phyloP scores from a whole-genome alignment of 2,888 invertebrate genomes.

The Lypha dubia region DNA sequence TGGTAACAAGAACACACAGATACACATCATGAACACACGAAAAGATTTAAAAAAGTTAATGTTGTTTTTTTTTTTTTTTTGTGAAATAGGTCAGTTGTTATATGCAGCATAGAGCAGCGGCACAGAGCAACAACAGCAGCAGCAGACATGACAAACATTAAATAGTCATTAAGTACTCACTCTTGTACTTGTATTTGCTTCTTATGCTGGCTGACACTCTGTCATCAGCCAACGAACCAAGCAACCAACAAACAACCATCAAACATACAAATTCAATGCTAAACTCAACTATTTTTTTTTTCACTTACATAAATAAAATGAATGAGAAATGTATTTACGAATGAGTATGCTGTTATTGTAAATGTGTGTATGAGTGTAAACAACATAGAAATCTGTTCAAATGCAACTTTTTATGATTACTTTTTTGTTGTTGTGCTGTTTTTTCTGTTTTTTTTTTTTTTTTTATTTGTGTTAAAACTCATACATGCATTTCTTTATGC shows the following conservation, averaged over 20 bases:
- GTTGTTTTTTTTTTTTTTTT: slow-evolving; percentile 27
- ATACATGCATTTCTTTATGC: slow-evolving; percentile 22
- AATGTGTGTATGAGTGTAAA: not conserved
- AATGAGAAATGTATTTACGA: slow-evolving; percentile 23
- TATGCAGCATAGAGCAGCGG: slow-evolving; percentile 41
- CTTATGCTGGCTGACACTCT: slow-evolving; percentile 29
- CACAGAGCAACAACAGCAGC: not conserved
- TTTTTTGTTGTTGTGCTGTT: too few species aligned
- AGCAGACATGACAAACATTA: slow-evolving; percentile 70
- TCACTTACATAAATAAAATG: slow-evolving; percentile 14
- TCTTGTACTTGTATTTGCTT: slow-evolving; percentile 42
- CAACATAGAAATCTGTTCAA: slow-evolving; percentile 22
- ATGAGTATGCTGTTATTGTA: slow-evolving; percentile 39
- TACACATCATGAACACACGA: slow-evolving; percentile 11
- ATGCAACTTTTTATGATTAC: slow-evolving; percentile 32
- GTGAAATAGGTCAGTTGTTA: slow-evolving; percentile 71
- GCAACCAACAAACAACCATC: slow-evolving; percentile 36
- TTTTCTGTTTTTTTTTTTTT: too few species aligned
- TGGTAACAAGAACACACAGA: slow-evolving; percentile 29
- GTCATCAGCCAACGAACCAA: slow-evolving; percentile 35
- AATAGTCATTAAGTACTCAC: slow-evolving; percentile 71
- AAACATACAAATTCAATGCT: slow-evolving; percentile 59
- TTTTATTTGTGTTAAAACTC: not conserved
- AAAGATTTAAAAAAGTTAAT: slow-evolving; percentile 58
- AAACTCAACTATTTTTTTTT: slow-evolving; percentile 35